Evolutionary conservation across 2,113 vertebrate genomes (phyloP).

Genomic region (Myocastor coypus): DNA sequence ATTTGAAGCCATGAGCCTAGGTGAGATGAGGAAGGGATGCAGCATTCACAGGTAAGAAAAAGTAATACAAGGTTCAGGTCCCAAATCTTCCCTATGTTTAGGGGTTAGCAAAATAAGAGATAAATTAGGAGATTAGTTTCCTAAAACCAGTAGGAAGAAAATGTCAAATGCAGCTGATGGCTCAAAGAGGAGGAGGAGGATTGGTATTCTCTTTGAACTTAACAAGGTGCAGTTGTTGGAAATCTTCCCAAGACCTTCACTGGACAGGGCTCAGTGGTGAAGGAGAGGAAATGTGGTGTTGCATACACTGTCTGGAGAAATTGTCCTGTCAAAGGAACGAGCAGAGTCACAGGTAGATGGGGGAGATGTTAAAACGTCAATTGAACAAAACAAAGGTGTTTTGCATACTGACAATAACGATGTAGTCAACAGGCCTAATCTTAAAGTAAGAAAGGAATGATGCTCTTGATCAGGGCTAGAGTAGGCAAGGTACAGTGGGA

Average conservation of each 20-base stretch:
- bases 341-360: neutral
- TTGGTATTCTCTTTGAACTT: neutral
- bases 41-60: neutral
- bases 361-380: neutral
- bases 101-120: neutral
- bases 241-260: neutral
- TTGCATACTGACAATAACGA: neutral
- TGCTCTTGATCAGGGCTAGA: neutral
- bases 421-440: neutral
- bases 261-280: neutral
- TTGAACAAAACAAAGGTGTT: neutral
- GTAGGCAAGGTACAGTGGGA: neutral
- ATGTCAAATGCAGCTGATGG: neutral
- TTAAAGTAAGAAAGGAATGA: neutral
- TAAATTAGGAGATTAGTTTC: neutral
- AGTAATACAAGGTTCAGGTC: neutral
- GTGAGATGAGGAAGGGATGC: neutral
- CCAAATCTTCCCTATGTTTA: neutral
- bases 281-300: neutral
- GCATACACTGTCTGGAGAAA: conserved; percentile 14
- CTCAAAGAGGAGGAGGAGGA: neutral
- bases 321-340: neutral
- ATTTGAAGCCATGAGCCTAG: neutral
- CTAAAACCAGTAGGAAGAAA: conserved; percentile 7
- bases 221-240: neutral